A percentile compares a stretch with the other conserved stretches of the same genome.
phyloP scores from a whole-genome alignment of 2,888 invertebrate genomes.

The Dugesia japonica region DNA sequence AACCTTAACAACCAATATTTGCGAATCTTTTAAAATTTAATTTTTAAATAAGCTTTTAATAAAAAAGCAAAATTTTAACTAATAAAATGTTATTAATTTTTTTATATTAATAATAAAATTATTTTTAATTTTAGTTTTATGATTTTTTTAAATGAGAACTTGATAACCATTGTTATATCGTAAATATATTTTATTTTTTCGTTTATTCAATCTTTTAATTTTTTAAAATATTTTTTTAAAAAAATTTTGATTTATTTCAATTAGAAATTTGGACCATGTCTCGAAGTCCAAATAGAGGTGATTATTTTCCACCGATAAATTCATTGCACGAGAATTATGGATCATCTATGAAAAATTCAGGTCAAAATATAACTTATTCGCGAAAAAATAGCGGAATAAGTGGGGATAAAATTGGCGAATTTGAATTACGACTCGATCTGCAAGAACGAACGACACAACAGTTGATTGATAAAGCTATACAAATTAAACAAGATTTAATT shows the following conservation, averaged over 20 bases:
- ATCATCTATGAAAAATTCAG: neutral
- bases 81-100: too few species aligned
- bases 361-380: neutral
- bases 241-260: neutral
- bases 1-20: too few species aligned
- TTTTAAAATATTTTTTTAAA: too few species aligned
- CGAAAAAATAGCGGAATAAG: neutral
- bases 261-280: neutral
- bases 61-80: too few species aligned
- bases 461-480: constrained; percentile 41
- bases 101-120: too few species aligned
- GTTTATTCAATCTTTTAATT: too few species aligned
- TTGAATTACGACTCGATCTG: constrained; percentile 41
- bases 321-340: neutral
- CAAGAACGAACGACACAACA: constrained; percentile 42
- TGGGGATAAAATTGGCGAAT: constrained; percentile 37
- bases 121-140: neutral
- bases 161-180: too few species aligned
- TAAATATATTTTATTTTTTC: too few species aligned
- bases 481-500: constrained; percentile 40
- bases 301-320: neutral
- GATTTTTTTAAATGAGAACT: neutral
- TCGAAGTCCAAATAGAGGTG: neutral
- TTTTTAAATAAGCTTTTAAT: too few species aligned
- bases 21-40: too few species aligned